These are phyloP conservation scores for Brachionus plicatilis DNA, from an alignment of 1,140 invertebrate species.

Conservation along the genomic window DNA sequence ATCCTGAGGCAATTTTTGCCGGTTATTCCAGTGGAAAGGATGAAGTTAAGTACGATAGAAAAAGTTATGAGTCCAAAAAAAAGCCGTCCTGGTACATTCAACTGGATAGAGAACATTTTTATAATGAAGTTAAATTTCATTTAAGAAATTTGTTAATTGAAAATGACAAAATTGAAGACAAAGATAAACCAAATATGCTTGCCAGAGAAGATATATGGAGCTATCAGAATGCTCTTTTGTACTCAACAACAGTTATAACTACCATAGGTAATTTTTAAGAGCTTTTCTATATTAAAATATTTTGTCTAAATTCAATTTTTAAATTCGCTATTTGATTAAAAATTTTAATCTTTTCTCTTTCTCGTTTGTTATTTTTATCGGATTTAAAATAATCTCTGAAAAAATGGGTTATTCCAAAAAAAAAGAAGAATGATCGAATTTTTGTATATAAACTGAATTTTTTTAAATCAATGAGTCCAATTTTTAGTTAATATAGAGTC, in stretches of 20 bases:
- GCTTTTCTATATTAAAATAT: not conserved
- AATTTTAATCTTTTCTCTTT: too few relatives aligned
- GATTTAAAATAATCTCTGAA: too few relatives aligned
- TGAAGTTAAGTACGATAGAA: not conserved
- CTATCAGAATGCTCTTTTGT: conserved; percentile 61
- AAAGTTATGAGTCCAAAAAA: not conserved
- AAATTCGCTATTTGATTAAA: too few relatives aligned
- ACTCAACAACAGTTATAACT: conserved; percentile 89
- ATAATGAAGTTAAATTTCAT: conserved; percentile 9
- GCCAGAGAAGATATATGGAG: conserved; percentile 45
- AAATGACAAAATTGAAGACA: conserved; percentile 40
- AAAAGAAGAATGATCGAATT: too few relatives aligned
- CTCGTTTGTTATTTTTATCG: too few relatives aligned
- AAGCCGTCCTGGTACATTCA: conserved; percentile 32
- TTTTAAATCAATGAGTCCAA: too few relatives aligned
- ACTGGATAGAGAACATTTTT: conserved; percentile 6
- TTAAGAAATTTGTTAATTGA: conserved; percentile 32
- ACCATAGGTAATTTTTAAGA: conserved; percentile 69
- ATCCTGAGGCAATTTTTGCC: not conserved
- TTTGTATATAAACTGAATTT: too few relatives aligned
- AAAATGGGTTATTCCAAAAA: too few relatives aligned
- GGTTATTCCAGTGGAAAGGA: not conserved
- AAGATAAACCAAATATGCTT: conserved; percentile 35
- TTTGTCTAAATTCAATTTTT: too few relatives aligned
- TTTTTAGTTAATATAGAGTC: too few relatives aligned